These are phyloP conservation scores for Tanypteryx hageni DNA, from an alignment of 2,888 invertebrate species.

Conservation along the genomic window DNA sequence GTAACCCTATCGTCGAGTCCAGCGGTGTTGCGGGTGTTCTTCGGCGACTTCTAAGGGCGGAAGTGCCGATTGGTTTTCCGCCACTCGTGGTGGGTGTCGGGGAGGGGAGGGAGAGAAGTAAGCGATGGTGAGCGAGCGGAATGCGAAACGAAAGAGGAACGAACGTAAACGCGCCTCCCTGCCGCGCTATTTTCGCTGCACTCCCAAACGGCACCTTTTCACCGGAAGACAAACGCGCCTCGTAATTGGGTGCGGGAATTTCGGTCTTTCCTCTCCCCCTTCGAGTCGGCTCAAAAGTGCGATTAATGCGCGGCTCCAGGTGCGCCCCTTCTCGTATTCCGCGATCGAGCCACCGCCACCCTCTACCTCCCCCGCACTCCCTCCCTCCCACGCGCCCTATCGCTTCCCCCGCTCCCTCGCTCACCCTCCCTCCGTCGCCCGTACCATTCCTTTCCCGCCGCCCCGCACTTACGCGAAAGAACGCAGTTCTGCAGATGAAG, in stretches of 20 bases:
- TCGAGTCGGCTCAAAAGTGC: background rate
- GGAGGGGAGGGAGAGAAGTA: background rate
- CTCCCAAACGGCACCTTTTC: background rate
- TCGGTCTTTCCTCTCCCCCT: background rate
- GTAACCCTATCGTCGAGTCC: no score
- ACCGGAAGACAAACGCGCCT: slow-evolving; percentile 16
- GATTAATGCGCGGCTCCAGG: slow-evolving; percentile 8
- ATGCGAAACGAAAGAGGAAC: background rate
- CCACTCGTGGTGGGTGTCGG: no score
- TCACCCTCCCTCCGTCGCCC: no score
- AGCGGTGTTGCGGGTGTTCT: no score
- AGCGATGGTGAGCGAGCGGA: background rate
- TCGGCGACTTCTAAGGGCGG: no score
- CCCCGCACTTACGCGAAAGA: background rate
- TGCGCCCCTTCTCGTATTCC: slow-evolving; percentile 6
- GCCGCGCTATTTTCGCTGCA: background rate
- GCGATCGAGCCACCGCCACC: background rate
- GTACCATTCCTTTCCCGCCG: background rate
- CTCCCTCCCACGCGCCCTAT: no score
- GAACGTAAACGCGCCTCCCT: no score
- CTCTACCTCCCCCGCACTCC: background rate
- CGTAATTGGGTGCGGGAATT: slow-evolving; percentile 8
- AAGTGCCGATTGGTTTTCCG: no score
- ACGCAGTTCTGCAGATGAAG: background rate
- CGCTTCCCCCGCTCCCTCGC: no score